Base-by-base conservation (phyloP, 2,888 invertebrate species). In the Hirtodrosophila confusa region DNA sequence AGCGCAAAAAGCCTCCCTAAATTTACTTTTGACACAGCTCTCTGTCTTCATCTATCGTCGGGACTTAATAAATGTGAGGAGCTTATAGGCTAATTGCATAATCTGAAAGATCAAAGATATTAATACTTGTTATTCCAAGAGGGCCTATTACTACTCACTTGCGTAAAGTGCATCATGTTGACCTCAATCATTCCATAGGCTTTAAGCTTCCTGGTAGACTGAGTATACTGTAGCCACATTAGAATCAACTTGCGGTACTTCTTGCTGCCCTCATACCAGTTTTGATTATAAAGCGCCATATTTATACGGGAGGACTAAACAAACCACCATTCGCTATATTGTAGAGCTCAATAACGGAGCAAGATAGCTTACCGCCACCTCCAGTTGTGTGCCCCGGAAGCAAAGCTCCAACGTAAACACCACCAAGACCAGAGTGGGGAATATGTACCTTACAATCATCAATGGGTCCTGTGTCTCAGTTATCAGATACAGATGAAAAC, bases 1-100 rank as follows among this genome's bases (percentile, higher is more conserved):
- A 17, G 2, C 17, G 17, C 17, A 17, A 17, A 3, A 27, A 27
- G 2, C 1, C 27, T 27, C 27, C 5, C 3, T 27, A 27, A 17
- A 2, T 17, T 17, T 17, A 17, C 17, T 17, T 17, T 6, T 8
- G 31, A 8, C 7, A 31, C 0, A 31, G 3, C 31, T 1, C 1
- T 1, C 6, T 27, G 27, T 27, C 27, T 3, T 5, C 27, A 27
- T 29, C 24, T 41, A 50, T 7, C 29, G 7, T n/a, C 44, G 47
- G 0, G 78, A 82, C 27, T 71, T 86, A 1, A 82, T 75, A 33
- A 86, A 82, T 0, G 87, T 56, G 3, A 82, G 78, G 12, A 82
- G 78, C 17, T 39, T 64, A 4, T 84, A 87, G 24, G 82, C 64
- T 24, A 80, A 37, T 29, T 84, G 71, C 75, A 82, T 68, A 4